These are phyloP conservation scores for Discoglossus pictus DNA, from an alignment of 2,797 vertebrate genomes.

Conservation along the genomic window DNA sequence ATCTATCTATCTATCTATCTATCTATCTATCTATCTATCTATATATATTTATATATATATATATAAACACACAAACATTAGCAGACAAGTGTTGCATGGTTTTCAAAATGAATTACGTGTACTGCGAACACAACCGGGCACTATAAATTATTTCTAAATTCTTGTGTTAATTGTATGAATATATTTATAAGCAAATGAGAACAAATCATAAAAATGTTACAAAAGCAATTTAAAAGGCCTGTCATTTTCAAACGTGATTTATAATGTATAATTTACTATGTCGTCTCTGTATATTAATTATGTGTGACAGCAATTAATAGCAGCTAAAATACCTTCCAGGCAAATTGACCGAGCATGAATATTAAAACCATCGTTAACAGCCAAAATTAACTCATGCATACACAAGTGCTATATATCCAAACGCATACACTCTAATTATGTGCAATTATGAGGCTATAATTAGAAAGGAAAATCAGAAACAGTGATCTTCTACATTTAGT, in stretches of 20 bases:
- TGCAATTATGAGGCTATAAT: slow-evolving; percentile 23
- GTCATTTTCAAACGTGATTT: slow-evolving; percentile 12
- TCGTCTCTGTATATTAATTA: slow-evolving; percentile 9
- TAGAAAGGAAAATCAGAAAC: slow-evolving; percentile 7
- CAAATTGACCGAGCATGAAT: slow-evolving; percentile 18
- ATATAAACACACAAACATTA: too few species aligned
- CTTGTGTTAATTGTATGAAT: too few species aligned
- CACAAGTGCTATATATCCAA: slow-evolving; percentile 16
- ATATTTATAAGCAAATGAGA: too few species aligned
- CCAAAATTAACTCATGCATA: slow-evolving; percentile 24
- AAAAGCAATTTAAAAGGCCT: neutral
- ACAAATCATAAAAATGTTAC: neutral
- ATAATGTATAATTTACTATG: slow-evolving; percentile 23
- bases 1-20: too few species aligned
- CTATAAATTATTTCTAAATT: too few species aligned
- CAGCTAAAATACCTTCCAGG: slow-evolving; percentile 21
- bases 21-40: too few species aligned
- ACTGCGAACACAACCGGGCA: too few species aligned
- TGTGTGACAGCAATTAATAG: slow-evolving; percentile 6
- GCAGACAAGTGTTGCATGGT: too few species aligned
- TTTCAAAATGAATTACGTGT: too few species aligned
- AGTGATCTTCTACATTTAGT: neutral
- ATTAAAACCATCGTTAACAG: slow-evolving; percentile 24
- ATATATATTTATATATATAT: too few species aligned
- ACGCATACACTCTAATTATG: slow-evolving; percentile 20